Base-by-base conservation (phyloP, 1,140 invertebrate species). In the Patella vulgata region DNA sequence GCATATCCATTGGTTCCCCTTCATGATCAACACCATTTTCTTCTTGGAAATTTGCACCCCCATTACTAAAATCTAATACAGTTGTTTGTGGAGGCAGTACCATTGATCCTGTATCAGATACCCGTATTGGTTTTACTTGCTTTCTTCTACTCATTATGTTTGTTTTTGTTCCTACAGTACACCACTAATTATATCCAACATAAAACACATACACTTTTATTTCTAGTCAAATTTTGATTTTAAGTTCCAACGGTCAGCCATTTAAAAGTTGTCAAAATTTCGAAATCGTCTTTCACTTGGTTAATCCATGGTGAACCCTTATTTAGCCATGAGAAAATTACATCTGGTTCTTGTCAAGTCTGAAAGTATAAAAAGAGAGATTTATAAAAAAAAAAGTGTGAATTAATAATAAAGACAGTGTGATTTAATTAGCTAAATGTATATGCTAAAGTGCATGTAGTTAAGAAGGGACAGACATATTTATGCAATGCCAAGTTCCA, bases 51-150 rank as follows among this genome's bases (percentile, higher is more conserved):
- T 23, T n/a, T n/a, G 36, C 19, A 27, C 40, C 28, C 9, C 43
- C 55, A 57, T 57, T 57, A 9, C 51, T 28, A n/a, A 69, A 51
- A 23, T 73, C 56, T 25, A 68, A 59, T 46, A 43, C 54, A 23
- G 59, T 42, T 30, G 68, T 40, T 43, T 53, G 44, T 70, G 66
- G 30, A 68, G 64, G 33, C 63, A 69, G 19, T 31, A 25, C 23
- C 44, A 42, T n/a, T 43, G 47, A 39, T 54, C 59, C 39, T 42
- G 21, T 31, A 54, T 25, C 33, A 63, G 77, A 75, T 52, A 82
- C 78, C 62, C 80, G 73, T 63, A 78, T 77, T 60, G 82, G 82
- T 71, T 82, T 83, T 19, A 75, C 78, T 63, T 82, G 82, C 66
- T 83, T 83, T 31, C 82, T 65, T n/a, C 82, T 68, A 60, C 74